These are phyloP conservation scores for Athene noctua DNA, from an alignment of 2,113 vertebrate species.

Conservation along the genomic window DNA sequence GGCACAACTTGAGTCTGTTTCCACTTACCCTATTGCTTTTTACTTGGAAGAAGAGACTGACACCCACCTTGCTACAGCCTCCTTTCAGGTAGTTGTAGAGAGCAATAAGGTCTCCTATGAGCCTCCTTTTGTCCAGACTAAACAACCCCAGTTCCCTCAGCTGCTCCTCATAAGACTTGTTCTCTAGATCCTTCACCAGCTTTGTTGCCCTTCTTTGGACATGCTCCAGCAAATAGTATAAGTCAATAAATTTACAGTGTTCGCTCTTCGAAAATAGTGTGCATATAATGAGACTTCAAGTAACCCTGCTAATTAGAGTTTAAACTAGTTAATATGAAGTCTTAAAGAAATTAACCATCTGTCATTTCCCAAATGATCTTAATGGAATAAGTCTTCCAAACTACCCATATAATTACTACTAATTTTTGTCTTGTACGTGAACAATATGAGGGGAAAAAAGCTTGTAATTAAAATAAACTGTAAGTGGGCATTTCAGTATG, in stretches of 20 bases:
- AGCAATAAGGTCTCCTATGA: not conserved
- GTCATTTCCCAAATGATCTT: conserved; percentile 13
- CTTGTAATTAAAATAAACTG: not conserved
- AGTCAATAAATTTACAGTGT: not conserved
- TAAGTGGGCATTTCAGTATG: not conserved
- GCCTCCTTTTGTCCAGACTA: not conserved
- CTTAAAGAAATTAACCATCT: conserved; percentile 24
- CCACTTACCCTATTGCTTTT: not conserved
- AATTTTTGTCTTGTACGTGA: conserved; percentile 1
- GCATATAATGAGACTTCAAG: not conserved
- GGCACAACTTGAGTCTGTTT: not conserved
- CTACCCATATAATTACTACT: not conserved
- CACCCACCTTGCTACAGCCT: not conserved
- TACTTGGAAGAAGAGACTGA: not conserved
- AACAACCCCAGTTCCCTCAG: not conserved
- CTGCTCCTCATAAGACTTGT: not conserved
- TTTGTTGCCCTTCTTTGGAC: not conserved
- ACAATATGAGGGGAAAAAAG: not conserved
- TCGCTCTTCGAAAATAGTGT: not conserved
- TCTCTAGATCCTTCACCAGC: not conserved
- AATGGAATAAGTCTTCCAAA: conserved; percentile 7
- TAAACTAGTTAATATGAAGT: conserved; percentile 12
- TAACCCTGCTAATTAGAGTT: conserved; percentile 16
- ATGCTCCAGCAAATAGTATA: not conserved
- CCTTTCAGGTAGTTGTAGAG: not conserved